phyloP scores from a whole-genome alignment of 64 coral and sea anemone species.

The Porites australiensis region DNA sequence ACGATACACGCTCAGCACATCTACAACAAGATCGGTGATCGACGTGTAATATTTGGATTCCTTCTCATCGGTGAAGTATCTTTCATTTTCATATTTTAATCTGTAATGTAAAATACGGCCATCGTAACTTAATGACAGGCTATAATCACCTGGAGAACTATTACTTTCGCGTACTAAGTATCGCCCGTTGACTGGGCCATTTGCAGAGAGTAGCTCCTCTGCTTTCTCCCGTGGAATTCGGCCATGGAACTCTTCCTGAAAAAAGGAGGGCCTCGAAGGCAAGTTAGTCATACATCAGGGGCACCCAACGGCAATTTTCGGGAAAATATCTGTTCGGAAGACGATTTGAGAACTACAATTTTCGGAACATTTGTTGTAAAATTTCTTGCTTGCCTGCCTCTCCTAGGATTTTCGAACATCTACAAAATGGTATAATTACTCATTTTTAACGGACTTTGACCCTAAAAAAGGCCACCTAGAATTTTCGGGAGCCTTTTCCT shows the following conservation, averaged over 20 bases:
- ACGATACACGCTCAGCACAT: conserved; percentile 86
- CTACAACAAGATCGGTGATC: conserved; percentile 88
- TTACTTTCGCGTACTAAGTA: conserved; percentile 96
- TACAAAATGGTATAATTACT: no score
- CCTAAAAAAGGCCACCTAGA: no score
- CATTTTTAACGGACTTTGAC: no score
- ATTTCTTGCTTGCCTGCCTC: no score
- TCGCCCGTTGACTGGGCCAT: conserved; percentile 82
- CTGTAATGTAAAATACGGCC: conserved; percentile 90
- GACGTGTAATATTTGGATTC: conserved; percentile 66
- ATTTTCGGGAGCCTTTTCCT: no score
- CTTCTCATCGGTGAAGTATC: conserved; percentile 78
- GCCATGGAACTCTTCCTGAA: conserved; percentile 97
- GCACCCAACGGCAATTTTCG: no score
- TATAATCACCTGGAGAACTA: conserved; percentile 88
- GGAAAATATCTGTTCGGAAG: no score
- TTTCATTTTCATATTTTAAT: conserved; percentile 83
- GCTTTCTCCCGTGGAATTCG: conserved; percentile 91
- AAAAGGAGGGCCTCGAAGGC: conserved; percentile 80
- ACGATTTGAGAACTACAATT: no score
- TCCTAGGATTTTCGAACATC: no score
- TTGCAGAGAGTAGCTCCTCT: conserved; percentile 77
- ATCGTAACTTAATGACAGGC: conserved; percentile 90
- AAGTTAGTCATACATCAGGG: conserved; percentile 95
- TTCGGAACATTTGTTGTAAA: no score